Evolutionary conservation across 2,797 vertebrate genomes (phyloP).

Genomic region (Pangasius djambal): DNA sequence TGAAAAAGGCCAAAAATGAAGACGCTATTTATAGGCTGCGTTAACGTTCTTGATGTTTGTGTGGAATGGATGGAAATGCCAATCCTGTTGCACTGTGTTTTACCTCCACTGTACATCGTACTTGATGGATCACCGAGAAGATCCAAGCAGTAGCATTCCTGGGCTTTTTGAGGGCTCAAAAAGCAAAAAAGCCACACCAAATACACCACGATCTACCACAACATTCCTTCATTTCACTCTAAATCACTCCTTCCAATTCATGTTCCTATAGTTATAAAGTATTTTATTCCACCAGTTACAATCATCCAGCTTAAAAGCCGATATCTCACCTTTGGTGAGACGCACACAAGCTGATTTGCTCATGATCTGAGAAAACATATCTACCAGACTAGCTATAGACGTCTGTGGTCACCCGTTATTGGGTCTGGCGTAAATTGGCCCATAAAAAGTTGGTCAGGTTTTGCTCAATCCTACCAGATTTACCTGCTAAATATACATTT

Average conservation of each 20-base stretch:
- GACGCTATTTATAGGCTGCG: conserved; percentile 15
- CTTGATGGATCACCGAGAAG: neutral
- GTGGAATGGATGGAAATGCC: neutral
- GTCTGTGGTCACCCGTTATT: neutral
- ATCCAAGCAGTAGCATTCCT: neutral
- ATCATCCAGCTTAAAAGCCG: neutral
- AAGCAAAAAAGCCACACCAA: neutral
- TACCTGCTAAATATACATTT: neutral
- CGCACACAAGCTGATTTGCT: neutral
- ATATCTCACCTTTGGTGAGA: neutral
- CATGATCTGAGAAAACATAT: neutral
- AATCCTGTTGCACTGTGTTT: neutral
- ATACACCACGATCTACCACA: neutral
- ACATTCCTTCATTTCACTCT: neutral
- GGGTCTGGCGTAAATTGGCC: neutral
- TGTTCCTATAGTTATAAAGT: neutral
- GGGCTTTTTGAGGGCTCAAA: neutral
- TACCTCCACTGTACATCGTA: neutral
- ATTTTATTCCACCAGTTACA: neutral
- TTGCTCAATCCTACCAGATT: neutral
- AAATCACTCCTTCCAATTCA: neutral
- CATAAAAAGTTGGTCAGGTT: neutral
- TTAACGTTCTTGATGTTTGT: neutral
- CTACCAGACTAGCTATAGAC: neutral
- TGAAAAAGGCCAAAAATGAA: conserved; percentile 23